Evolutionary conservation across 2,888 invertebrate genomes (phyloP), one percentile per base, ranked within the genome.

Genomic region (Drosophila antonietae): DNA sequence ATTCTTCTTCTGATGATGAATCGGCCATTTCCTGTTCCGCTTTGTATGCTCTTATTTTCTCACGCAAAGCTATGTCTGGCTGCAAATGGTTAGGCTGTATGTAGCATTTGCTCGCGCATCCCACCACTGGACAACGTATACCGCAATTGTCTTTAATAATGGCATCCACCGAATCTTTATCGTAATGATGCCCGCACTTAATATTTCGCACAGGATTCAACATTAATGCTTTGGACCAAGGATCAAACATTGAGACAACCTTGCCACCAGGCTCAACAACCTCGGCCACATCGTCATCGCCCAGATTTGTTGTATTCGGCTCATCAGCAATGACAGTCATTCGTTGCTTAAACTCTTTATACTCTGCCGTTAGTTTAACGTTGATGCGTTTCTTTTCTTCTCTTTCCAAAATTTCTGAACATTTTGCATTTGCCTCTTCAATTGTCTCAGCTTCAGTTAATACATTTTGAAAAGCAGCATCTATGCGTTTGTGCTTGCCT

Each of bases 111-210:
- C 55, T 80, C 1, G 52, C 66, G 20, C 82, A 83, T 5, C 85
- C 82, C 1, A 69, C 55, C 5, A 85, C 57, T 3, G 82, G 85
- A 23, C 82, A 83, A 0, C 63, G 73, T 3, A 75, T 15, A 8
- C 12, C 1, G 0, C 43, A 10, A 8, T 39, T 71, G 23, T 15
- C 18, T 12, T 61, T 61, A 3, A 81, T 67, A 1, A 56, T 3
- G 3, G 28, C 20, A 9, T 41, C 33, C 0, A 74, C 76, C 0
- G 76, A 71, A 5, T 74, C 65, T 0, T 46, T 58, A 3, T 83
- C 76, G 23, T 83, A 82, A 23, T 76, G 51, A 51, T 82, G 81
- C 0, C 79, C 83, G 15, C 83, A 82, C 0, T 53, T 69, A 1
- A 1, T 68, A 23, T 81, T 82, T 1, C 68, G 72, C 12, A 83